Conservation (phyloP, 2,113 vertebrate species). For the Heterotilapia buettikoferi region DNA sequence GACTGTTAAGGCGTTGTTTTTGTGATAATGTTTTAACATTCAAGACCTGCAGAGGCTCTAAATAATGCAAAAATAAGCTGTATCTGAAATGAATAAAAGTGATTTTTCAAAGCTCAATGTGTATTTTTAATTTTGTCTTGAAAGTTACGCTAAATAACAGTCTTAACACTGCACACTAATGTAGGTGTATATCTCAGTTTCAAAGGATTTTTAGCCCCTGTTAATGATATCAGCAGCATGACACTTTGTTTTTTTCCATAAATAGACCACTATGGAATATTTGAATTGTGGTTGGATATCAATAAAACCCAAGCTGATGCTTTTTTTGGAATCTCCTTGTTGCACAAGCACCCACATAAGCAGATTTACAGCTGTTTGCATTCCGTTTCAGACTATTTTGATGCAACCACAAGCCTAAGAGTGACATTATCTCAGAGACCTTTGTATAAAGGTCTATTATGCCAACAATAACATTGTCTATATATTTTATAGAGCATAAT, state of each 20-base stretch:
- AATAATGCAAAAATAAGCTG: slow-evolving; percentile 70
- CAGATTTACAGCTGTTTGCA: not conserved
- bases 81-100: slow-evolving; percentile 66
- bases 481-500: slow-evolving; percentile 19
- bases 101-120: not conserved
- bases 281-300: not conserved
- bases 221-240: not conserved
- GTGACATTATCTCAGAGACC: slow-evolving; percentile 12
- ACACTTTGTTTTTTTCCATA: slow-evolving; percentile 1
- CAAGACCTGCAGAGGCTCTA: not conserved
- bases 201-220: not conserved
- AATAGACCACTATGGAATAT: slow-evolving; percentile 12
- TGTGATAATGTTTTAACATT: not conserved
- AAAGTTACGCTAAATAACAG: not conserved
- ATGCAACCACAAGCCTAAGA: slow-evolving; percentile 26
- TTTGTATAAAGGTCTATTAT: slow-evolving; percentile 37
- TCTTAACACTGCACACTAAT: not conserved
- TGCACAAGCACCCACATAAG: slow-evolving; percentile 11
- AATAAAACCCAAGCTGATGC: slow-evolving; percentile 4
- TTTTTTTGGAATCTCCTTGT: slow-evolving; percentile 19
- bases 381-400: slow-evolving; percentile 14
- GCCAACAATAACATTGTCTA: not conserved
- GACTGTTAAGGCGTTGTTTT: slow-evolving; percentile 5
- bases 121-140: not conserved
- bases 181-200: not conserved